phyloP scores from a whole-genome alignment of 1,140 invertebrate species.

The Aphelenchoides besseyi region DNA sequence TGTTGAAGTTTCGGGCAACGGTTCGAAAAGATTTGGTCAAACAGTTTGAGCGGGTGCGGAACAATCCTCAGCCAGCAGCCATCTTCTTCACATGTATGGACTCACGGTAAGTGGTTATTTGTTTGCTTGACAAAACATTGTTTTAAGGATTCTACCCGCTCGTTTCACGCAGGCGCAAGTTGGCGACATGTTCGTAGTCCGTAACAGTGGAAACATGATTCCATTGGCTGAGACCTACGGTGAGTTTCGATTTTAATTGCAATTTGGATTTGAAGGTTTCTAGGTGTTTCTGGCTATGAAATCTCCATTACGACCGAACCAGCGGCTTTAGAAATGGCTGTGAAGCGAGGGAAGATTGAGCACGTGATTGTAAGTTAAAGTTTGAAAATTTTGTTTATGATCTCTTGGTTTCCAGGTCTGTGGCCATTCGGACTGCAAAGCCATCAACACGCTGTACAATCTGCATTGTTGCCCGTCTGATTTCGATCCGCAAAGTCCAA shows the following conservation, averaged over 20 bases:
- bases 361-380: slow-evolving; percentile 77
- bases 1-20: slow-evolving; percentile 54
- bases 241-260: background rate
- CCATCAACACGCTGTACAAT: slow-evolving; percentile 85
- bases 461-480: slow-evolving; percentile 74
- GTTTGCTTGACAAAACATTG: slow-evolving; percentile 9
- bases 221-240: slow-evolving; percentile 82
- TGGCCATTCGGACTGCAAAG: slow-evolving; percentile 95
- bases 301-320: slow-evolving; percentile 75
- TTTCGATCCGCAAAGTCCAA: slow-evolving; percentile 77
- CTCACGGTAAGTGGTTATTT: slow-evolving; percentile 43
- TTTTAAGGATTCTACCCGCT: slow-evolving; percentile 86
- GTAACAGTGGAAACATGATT: slow-evolving; percentile 88
- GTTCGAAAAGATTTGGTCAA: slow-evolving; percentile 57
- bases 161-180: slow-evolving; percentile 89
- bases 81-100: slow-evolving; percentile 97
- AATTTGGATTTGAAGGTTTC: slow-evolving; percentile 32
- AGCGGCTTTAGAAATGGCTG: slow-evolving; percentile 85
- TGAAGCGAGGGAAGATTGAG: slow-evolving; percentile 83
- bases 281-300: slow-evolving; percentile 53
- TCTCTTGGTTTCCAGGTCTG: slow-evolving; percentile 65
- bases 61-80: slow-evolving; percentile 77
- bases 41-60: slow-evolving; percentile 55
- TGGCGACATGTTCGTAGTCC: slow-evolving; percentile 92
- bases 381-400: background rate